Evolutionary conservation across 2,888 invertebrate genomes (phyloP), one percentile per base, ranked within the genome.

Genomic region (Chloroclysta siterata): DNA sequence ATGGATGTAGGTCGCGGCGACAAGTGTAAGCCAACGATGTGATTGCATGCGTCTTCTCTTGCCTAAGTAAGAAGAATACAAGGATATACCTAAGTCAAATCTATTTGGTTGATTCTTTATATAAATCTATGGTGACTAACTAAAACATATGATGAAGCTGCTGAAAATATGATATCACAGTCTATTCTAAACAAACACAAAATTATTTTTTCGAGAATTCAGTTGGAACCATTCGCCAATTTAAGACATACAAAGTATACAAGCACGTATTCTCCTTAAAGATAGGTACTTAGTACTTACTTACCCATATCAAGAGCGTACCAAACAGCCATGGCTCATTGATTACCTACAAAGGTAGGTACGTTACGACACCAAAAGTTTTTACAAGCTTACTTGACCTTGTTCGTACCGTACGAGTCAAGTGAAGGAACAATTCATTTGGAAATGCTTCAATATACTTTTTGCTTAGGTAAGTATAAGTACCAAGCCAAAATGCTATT

Each of bases 1-100:
- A 72, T 70, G 76, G 78, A 90, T 88, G 84, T 91, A 86, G 90
- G 91, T 90, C 89, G 85, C 81, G 78, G 84, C 80, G 78, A 79
- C 90, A 89, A 87, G 89, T 90, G 90, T 84, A 83, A 80, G 80
- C 78, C 77, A 80, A 53, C 65, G 60, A 54, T 63, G 63, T 54
- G 58, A 61, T 65, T 65, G 65, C 65, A 57, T 56, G 63, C 56
- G 48, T 58, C 41, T 64, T 36, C 28, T 56, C 36, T 60, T 60
- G 53, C 57, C 55, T 60, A 48, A 51, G 29, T 51, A n/a, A 63
- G 52, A 55, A 33, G 53, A 58, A 62, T 56, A 62, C 53, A 51
- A 56, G 46, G 10, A 33, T 33, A 5, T 33, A 33, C 7, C 7
- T 33, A 33, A 33, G 5, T 8, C 7, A 33, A 33, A 33, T 3